Percentiles rank a stretch among this genome's conserved stretches.
Conservation (phyloP, 64 coral and sea anemone species). For the Hydrozoanthus tunicans region DNA sequence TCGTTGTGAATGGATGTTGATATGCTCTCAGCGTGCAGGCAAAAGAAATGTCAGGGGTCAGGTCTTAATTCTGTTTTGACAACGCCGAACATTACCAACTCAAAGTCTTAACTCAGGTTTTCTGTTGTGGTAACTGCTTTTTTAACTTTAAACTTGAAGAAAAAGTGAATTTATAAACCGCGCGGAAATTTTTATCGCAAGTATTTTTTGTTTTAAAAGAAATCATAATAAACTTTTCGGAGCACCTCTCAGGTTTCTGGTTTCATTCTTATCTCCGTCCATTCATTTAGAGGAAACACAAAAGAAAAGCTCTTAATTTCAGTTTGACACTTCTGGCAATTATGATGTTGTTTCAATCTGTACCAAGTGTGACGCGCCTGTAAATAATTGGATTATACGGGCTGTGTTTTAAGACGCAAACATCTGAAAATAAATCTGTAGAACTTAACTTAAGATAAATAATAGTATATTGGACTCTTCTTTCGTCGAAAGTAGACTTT, state of each 20-base stretch:
- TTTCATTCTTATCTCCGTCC: not conserved
- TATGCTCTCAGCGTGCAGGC: not conserved
- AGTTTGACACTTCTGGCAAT: not conserved
- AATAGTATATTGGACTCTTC: too few species aligned
- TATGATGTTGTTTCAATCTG: not conserved
- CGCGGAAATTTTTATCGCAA: too few species aligned
- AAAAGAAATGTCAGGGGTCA: not conserved
- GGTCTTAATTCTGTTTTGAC: not conserved
- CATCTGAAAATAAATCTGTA: too few species aligned
- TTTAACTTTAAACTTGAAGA: too few species aligned
- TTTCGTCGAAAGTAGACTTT: too few species aligned
- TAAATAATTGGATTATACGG: not conserved
- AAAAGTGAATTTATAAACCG: too few species aligned
- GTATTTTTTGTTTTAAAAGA: not conserved
- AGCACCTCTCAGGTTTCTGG: not conserved
- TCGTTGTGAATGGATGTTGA: not conserved
- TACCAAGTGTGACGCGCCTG: slow-evolving; percentile 8
- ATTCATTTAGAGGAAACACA: not conserved
- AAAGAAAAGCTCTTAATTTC: not conserved
- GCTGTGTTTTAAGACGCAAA: too few species aligned
- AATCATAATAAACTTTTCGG: not conserved
- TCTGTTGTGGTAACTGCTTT: too few species aligned
- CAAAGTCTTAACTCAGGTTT: too few species aligned
- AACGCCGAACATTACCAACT: too few species aligned
- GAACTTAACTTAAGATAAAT: too few species aligned